Evolutionary conservation across 1,140 invertebrate species (phyloP).

Genomic region (Eufriesea mexicana): DNA sequence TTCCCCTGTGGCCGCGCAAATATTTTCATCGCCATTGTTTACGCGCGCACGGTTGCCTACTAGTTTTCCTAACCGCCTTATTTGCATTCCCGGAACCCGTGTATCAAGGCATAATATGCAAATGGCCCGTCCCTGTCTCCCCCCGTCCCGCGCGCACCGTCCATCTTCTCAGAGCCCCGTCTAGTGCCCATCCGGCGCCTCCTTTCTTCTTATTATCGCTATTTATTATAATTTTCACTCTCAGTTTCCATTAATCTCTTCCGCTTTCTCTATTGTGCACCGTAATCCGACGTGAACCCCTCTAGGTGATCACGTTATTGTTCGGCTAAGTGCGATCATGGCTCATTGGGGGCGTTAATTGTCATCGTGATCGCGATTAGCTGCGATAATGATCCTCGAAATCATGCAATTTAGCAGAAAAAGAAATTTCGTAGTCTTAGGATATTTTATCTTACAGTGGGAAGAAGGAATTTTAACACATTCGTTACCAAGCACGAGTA

Average conservation of each 20-base stretch:
- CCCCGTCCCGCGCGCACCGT: not conserved
- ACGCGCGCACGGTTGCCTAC: conserved; percentile 45
- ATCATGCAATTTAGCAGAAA: too few species aligned
- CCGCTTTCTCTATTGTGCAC: conserved; percentile 43
- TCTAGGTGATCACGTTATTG: conserved; percentile 1
- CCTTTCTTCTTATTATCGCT: conserved; percentile 46
- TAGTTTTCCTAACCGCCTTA: conserved; percentile 53
- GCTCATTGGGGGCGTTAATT: not conserved
- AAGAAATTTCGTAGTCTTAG: too few species aligned
- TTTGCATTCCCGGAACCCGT: conserved; percentile 52
- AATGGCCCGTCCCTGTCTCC: conserved; percentile 13
- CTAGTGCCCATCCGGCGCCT: conserved; percentile 36
- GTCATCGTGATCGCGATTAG: not conserved
- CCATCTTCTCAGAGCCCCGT: not conserved
- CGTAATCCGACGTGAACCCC: not conserved
- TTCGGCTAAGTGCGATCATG: not conserved
- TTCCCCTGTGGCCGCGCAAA: conserved; percentile 31
- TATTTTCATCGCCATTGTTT: conserved; percentile 46
- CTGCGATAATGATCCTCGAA: not conserved
- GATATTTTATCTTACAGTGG: too few species aligned
- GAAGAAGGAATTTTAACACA: too few species aligned
- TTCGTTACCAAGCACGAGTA: too few species aligned
- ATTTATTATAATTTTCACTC: conserved; percentile 44
- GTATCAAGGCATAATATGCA: conserved; percentile 55
- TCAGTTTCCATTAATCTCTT: conserved; percentile 52